Conservation (phyloP, 2,888 invertebrate species). For the Steinernema scapterisci region DNA sequence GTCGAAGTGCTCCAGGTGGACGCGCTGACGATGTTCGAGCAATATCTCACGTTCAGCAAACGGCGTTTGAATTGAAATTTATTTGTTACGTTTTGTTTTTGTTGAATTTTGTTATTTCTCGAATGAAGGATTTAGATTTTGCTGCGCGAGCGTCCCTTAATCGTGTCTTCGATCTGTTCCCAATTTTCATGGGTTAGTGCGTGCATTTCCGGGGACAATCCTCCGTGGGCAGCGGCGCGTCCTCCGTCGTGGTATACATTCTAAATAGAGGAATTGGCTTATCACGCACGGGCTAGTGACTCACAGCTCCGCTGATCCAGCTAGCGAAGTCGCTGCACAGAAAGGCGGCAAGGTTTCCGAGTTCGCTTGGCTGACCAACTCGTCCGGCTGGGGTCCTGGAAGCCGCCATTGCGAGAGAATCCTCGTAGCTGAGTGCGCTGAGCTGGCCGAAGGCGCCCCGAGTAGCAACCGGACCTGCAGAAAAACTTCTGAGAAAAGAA, state of each 20-base stretch:
- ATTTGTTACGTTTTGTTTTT: constrained; percentile 12
- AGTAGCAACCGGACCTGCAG: background rate
- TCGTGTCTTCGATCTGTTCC: constrained; percentile 49
- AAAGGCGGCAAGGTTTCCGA: constrained; percentile 72
- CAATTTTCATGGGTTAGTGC: constrained; percentile 42
- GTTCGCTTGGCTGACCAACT: constrained; percentile 70
- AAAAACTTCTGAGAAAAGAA: constrained; percentile 67
- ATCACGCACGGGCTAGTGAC: constrained; percentile 24
- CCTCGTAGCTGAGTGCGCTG: constrained; percentile 69
- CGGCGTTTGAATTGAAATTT: background rate
- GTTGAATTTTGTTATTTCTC: background rate
- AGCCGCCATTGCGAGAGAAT: constrained; percentile 35
- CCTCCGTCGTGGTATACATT: constrained; percentile 63
- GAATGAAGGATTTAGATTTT: constrained; percentile 34
- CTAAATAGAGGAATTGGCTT: constrained; percentile 34
- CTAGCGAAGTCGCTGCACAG: constrained; percentile 72
- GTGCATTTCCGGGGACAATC: constrained; percentile 51
- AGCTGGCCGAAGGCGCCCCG: constrained; percentile 71
- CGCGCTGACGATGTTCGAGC: constrained; percentile 4
- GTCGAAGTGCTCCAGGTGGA: constrained; percentile 15
- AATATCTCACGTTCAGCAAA: background rate
- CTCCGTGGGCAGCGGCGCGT: constrained; percentile 51
- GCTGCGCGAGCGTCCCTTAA: constrained; percentile 56
- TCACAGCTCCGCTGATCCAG: constrained; percentile 72
- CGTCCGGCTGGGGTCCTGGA: constrained; percentile 47